Base-by-base conservation (phyloP, 2,797 vertebrate genomes). In the Falco berigora region DNA sequence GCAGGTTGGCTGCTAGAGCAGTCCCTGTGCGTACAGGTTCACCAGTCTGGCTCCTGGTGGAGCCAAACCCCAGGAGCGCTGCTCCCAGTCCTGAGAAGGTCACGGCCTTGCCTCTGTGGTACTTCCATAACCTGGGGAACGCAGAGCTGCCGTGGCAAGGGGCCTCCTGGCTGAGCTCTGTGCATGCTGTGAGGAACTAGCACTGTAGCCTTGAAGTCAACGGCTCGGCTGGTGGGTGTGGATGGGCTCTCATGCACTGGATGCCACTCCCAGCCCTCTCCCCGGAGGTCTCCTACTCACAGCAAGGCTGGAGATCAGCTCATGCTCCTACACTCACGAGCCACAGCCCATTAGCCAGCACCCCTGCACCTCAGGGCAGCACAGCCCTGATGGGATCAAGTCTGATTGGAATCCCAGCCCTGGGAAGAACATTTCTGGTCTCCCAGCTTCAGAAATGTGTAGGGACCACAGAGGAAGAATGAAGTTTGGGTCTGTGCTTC, bases 1-100 rank as follows among this genome's bases (percentile, higher is more conserved):
- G 93, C 95, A 81, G 55, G 73, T 4, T 67, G 86, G 90, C 53
- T 95, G 83, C 66, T 47, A 18, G 62, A 92, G 56, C 59, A 89
- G 88, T 95, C 63, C 90, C 88, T 96, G 94, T 91, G 74, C 49
- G 6, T 92, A 68, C 32, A 20, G 50, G 40, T 95, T 96, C 16
- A 25, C 16, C 34, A 38, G 86, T 61, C 84, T 0, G 5, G 92
- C 94, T 95, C 90, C 86, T 6, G 7, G 22, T 40, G 84, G 71
- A 96, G 81, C 86, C 92, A 87, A 96, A 87, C 47, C 18, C 64
- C 79, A 68, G 95, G 94, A 95, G 90, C 42, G 0, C 64, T 71
- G 94, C 92, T 95, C 91, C 91, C 71, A 79, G 93, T 94, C 96
- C 95, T 97, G 96, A 97, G 96, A 95, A 94, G 63, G 55, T 93